phyloP scores from a whole-genome alignment of 30 jellyfish, hydroid and myxozoan species.

The Hydra vulgaris region DNA sequence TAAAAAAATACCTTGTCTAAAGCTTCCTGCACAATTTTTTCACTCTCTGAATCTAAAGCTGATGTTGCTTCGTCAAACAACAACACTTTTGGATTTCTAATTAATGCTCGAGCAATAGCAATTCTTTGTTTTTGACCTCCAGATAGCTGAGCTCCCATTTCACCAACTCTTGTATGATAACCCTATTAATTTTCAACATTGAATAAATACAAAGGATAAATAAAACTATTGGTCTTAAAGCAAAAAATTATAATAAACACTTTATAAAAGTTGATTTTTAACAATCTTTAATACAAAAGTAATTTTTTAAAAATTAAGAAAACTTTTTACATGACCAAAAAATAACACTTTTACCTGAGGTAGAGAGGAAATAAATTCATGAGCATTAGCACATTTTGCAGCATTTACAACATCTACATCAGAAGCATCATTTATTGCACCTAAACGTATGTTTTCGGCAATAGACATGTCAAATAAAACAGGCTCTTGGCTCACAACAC shows the following conservation, averaged over 20 bases:
- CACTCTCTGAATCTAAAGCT: conserved; percentile 93
- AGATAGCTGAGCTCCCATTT: conserved; percentile 93
- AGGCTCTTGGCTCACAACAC: conserved; percentile 93
- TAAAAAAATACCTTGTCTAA: conserved; percentile 35
- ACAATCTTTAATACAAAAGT: too few species aligned
- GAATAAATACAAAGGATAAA: too few species aligned
- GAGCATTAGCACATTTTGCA: conserved; percentile 77
- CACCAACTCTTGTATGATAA: conserved; percentile 80
- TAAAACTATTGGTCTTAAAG: not conserved
- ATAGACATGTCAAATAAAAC: conserved; percentile 71
- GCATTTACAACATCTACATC: conserved; percentile 53
- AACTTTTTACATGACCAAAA: not conserved
- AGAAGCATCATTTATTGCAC: conserved; percentile 40
- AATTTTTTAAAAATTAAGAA: too few species aligned
- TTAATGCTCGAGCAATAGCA: conserved; percentile 89
- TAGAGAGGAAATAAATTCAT: conserved; percentile 43
- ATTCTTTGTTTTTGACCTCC: conserved; percentile 95
- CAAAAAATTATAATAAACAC: not conserved
- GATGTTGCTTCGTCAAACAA: conserved; percentile 93
- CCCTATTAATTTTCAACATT: conserved; percentile 17
- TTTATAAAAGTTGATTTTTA: too few species aligned
- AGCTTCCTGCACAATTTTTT: conserved; percentile 83
- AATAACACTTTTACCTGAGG: conserved; percentile 43
- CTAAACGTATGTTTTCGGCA: conserved; percentile 63
- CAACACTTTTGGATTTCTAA: conserved; percentile 70